Evolutionary conservation across 2,797 vertebrate species (phyloP).

Genomic region (Chanos chanos): DNA sequence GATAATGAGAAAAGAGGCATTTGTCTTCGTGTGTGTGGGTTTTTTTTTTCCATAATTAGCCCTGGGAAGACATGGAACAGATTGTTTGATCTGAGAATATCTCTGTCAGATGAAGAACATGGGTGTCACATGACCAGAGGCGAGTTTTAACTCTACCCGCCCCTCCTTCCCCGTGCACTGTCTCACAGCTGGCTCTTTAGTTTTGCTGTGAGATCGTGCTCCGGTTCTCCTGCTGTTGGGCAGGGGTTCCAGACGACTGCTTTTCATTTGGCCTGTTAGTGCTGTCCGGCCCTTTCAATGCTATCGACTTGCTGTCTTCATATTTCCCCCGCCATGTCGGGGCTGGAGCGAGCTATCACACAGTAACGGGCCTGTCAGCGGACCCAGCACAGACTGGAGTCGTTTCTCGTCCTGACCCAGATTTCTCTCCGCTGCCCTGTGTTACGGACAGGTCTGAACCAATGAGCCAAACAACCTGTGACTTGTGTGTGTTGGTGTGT

Average conservation of each 20-base stretch:
- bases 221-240: conserved; percentile 48
- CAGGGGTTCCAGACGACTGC: conserved; percentile 49
- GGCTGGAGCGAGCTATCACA: conserved; percentile 52
- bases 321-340: conserved; percentile 55
- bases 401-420: conserved; percentile 14
- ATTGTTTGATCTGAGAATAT: no score
- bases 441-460: conserved; percentile 12
- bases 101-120: no score
- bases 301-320: conserved; percentile 69
- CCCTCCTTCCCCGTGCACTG: conserved; percentile 16
- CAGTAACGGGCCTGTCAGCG: conserved; percentile 61
- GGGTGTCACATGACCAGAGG: no score
- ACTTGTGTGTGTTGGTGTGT: not conserved
- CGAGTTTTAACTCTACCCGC: conserved; percentile 9
- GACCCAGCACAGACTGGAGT: conserved; percentile 31
- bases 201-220: conserved; percentile 55
- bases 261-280: conserved; percentile 55
- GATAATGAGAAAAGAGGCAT: no score
- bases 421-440: conserved; percentile 13
- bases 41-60: no score
- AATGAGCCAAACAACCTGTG: no score
- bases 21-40: no score
- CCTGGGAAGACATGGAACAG: no score
- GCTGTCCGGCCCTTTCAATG: conserved; percentile 50
- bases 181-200: conserved; percentile 40